Evolutionary conservation across 2,888 invertebrate genomes (phyloP).

Genomic region (Epinotia brunnichana): DNA sequence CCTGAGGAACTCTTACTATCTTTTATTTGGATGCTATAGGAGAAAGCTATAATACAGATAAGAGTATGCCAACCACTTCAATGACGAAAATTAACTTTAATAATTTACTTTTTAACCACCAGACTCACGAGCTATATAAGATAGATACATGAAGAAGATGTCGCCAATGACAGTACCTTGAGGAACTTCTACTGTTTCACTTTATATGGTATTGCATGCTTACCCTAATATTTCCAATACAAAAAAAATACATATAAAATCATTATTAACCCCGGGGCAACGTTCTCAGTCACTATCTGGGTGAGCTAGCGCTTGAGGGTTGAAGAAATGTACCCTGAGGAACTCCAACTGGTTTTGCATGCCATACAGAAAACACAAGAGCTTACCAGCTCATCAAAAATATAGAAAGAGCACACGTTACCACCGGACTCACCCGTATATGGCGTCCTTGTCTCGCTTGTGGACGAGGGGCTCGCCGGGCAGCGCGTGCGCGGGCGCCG

Average conservation of each 20-base stretch:
- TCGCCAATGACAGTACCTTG: too few species aligned
- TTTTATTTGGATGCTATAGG: background rate
- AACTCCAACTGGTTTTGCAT: background rate
- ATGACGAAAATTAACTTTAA: too few species aligned
- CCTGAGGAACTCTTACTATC: background rate
- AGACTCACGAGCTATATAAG: too few species aligned
- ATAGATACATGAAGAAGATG: too few species aligned
- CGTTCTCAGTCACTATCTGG: background rate
- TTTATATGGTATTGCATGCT: background rate
- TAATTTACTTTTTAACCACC: too few species aligned
- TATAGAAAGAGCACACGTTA: conserved; percentile 63
- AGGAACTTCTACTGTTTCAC: background rate
- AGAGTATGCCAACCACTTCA: too few species aligned
- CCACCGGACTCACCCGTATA: conserved; percentile 95
- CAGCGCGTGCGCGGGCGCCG: conserved; percentile 94
- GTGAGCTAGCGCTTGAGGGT: background rate
- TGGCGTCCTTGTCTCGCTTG: conserved; percentile 99
- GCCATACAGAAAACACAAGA: background rate
- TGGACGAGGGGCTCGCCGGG: conserved; percentile 94
- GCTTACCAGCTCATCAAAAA: conserved; percentile 15
- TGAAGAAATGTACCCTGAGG: background rate
- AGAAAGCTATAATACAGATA: background rate
- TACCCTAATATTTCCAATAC: background rate
- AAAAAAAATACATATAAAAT: background rate
- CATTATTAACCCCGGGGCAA: background rate